These are phyloP conservation scores for Falco peregrinus DNA, from an alignment of 2,797 vertebrate species.

Conservation along the genomic window DNA sequence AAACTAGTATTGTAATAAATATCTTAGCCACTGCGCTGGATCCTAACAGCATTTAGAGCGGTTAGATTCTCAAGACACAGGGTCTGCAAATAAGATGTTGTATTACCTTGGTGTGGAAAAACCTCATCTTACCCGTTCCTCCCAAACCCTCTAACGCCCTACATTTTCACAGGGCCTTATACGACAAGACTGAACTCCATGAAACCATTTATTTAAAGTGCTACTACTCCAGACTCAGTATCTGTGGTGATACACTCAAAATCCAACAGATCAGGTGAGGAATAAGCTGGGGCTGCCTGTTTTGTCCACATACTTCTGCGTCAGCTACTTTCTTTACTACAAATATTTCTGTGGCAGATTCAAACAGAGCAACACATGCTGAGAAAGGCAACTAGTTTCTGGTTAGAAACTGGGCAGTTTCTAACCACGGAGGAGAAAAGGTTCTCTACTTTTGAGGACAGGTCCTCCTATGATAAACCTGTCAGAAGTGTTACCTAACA, in stretches of 20 bases:
- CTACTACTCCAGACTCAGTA: not conserved
- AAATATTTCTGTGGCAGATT: not conserved
- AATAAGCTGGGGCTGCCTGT: conserved; percentile 18
- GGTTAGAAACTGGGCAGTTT: not conserved
- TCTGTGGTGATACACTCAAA: not conserved
- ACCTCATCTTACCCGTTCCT: not conserved
- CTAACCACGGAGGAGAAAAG: not conserved
- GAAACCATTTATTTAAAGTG: not conserved
- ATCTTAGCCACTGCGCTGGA: not conserved
- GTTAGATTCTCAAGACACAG: not conserved
- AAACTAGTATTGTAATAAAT: not conserved
- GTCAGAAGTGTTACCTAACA: conserved; percentile 73
- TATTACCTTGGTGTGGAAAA: not conserved
- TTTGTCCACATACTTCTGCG: conserved; percentile 12
- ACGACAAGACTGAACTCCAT: not conserved
- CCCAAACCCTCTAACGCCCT: not conserved
- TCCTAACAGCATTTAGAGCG: not conserved
- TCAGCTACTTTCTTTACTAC: not conserved
- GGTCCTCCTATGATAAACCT: conserved; percentile 58
- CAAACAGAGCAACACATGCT: not conserved
- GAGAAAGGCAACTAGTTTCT: not conserved
- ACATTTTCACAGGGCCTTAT: not conserved
- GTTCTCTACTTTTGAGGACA: conserved; percentile 35
- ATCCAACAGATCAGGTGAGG: not conserved
- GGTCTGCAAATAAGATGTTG: not conserved